Base-by-base conservation (phyloP, 2,113 vertebrate genomes). In the Clarias macrocephalus region DNA sequence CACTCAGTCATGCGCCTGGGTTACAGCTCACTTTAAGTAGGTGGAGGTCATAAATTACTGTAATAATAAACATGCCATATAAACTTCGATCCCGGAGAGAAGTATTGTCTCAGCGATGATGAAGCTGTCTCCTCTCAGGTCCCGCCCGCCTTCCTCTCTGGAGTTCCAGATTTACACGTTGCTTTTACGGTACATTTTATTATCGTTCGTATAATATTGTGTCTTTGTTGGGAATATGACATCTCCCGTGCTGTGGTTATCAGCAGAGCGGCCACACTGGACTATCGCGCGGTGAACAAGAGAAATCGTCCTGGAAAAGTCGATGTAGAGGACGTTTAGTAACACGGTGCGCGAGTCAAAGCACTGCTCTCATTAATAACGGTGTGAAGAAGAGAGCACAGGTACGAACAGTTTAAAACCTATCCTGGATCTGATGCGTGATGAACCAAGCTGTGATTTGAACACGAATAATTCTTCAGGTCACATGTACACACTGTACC, bases 31-130 rank as follows among this genome's bases (percentile, higher is more conserved):
- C 23, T 54, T 77, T 54, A 54, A 54, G 25, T 28, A 54, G 75
- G 48, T 56, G 75, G 48, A 54, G 75, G 75, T 28, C 75, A 28
- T 77, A 77, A 77, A 77, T 77, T 16, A 54, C 48, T n/a, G 23
- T 7, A 77, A 8, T 77, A 54, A 54, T 77, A n/a, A 56, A 77
- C 25, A 77, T 9, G 48, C 75, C 75, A 8, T 77, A 54, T 54
- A 54, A 56, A 77, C 13, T 77, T 77, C 75, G 12, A 54, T 56
- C 75, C 48, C 25, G 0, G 16, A 28, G 25, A 77, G 48, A 7
- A 54, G 48, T n/a, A 9, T 18, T 54, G 75, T 54, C 48, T 56
- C 75, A 3, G 18, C 33, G 6, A 28, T 77, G 75, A 77, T 28
- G 48, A 77, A 77, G 25, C 75, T 52, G 48, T 54, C 75, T 54